These are phyloP conservation scores for Sapayoa aenigma DNA, from an alignment of 2,113 vertebrate species.

Conservation along the genomic window DNA sequence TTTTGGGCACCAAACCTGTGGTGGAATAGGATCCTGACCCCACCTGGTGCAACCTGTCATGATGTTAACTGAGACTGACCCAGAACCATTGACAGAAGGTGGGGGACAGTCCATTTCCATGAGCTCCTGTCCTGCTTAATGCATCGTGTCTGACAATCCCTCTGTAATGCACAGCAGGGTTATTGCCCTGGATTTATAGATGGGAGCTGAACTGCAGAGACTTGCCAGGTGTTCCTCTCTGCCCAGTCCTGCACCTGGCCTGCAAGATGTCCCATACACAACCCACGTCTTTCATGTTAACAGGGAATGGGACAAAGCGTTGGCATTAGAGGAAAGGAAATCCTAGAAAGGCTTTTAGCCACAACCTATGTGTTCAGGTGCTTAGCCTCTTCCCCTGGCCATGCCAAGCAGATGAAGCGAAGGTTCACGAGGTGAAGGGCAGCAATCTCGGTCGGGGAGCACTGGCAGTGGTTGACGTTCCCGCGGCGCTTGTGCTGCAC, in stretches of 20 bases:
- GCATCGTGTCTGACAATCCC: background rate
- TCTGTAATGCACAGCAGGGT: background rate
- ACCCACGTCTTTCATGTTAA: rapidly evolving
- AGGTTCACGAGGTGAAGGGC: rapidly evolving
- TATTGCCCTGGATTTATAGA: background rate
- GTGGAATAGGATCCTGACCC: background rate
- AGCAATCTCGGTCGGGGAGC: background rate
- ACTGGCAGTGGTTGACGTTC: rapidly evolving
- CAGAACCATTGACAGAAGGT: background rate
- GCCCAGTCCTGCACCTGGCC: background rate
- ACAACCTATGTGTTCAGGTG: background rate
- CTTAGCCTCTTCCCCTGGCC: background rate
- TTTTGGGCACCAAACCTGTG: background rate
- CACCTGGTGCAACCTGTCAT: background rate
- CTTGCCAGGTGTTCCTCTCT: background rate
- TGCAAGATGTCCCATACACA: background rate
- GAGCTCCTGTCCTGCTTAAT: background rate
- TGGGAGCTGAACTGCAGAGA: background rate
- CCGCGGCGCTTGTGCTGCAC: rapidly evolving
- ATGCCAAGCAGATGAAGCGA: rapidly evolving
- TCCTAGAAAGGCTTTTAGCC: background rate
- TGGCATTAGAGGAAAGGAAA: background rate
- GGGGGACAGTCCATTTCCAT: background rate
- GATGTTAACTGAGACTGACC: background rate
- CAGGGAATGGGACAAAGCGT: background rate